phyloP scores from a whole-genome alignment of 1,140 invertebrate genomes.

The Asbolus verrucosus region DNA sequence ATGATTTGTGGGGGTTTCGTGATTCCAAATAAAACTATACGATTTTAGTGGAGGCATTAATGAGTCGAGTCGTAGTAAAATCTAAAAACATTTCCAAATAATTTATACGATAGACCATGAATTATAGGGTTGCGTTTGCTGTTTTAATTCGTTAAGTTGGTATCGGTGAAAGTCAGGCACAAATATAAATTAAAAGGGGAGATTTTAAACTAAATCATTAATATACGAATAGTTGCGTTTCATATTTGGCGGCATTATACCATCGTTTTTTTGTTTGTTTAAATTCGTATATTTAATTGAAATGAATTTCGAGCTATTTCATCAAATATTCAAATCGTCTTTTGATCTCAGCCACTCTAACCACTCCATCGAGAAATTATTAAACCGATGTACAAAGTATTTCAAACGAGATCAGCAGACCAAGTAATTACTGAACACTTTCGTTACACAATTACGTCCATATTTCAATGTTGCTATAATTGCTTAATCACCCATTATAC shows the following conservation, averaged over 20 bases:
- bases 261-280: conserved; percentile 30
- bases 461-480: conserved; percentile 7
- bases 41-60: conserved; percentile 49
- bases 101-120: conserved; percentile 54
- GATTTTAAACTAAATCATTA: conserved; percentile 54
- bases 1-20: conserved; percentile 44
- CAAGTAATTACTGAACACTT: conserved; percentile 36
- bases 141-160: conserved; percentile 57
- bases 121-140: conserved; percentile 53
- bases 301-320: conserved; percentile 30
- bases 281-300: conserved; percentile 38
- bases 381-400: conserved; percentile 37
- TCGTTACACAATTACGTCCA: conserved; percentile 16
- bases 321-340: conserved; percentile 36
- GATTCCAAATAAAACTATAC: conserved; percentile 46
- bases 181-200: conserved; percentile 55
- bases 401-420: conserved; percentile 37
- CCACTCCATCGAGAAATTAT: conserved; percentile 37
- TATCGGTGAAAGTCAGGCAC: conserved; percentile 55
- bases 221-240: conserved; percentile 44
- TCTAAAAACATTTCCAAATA: conserved; percentile 51
- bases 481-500: conserved; percentile 13
- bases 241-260: conserved; percentile 42
- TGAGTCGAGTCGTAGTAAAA: conserved; percentile 47
- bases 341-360: conserved; percentile 33